Conservation (phyloP, 2,113 vertebrate genomes). For the Talpa occidentalis region DNA sequence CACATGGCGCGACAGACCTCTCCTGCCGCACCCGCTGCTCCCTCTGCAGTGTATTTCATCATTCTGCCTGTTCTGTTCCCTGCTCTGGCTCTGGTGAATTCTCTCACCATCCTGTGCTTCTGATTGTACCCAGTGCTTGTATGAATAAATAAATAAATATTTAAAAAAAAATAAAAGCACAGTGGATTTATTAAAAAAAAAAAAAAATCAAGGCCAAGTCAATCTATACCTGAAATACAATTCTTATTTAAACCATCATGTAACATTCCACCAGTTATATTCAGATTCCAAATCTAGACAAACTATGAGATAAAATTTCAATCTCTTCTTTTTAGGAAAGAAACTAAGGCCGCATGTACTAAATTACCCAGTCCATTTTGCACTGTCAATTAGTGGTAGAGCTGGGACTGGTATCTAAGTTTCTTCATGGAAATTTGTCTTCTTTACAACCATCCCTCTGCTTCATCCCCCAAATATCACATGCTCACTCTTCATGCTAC, state of each 20-base stretch:
- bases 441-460: not conserved
- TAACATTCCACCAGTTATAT: not conserved
- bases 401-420: not conserved
- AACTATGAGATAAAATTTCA: not conserved
- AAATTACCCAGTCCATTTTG: not conserved
- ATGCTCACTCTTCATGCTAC: not conserved
- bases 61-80: too few relatives aligned
- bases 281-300: not conserved
- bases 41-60: too few relatives aligned
- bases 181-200: too few relatives aligned
- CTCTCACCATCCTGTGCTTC: too few relatives aligned
- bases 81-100: too few relatives aligned
- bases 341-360: not conserved
- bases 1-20: too few relatives aligned
- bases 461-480: not conserved
- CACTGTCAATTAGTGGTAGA: not conserved
- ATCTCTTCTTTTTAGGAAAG: not conserved
- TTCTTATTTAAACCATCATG: not conserved
- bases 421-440: not conserved
- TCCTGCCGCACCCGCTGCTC: too few relatives aligned
- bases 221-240: not conserved
- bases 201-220: too few relatives aligned
- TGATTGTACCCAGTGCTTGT: too few relatives aligned
- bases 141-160: too few relatives aligned
- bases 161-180: too few relatives aligned